Evolutionary conservation across 2,888 invertebrate genomes (phyloP).

Genomic region (Sclerodermus sp.): DNA sequence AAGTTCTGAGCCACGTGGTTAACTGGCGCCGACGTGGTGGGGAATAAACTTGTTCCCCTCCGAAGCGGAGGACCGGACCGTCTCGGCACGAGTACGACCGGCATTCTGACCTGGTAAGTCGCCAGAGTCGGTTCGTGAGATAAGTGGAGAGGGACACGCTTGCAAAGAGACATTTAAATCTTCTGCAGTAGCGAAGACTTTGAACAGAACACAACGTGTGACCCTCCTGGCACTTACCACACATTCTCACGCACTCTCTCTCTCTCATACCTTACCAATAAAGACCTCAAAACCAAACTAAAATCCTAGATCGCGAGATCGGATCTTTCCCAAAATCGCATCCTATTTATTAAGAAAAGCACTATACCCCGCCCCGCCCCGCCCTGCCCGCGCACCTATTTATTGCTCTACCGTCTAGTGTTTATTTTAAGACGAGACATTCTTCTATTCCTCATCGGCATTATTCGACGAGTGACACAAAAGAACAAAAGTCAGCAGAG

Average conservation of each 20-base stretch:
- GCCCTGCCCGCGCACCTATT: neutral
- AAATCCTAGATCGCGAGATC: no score
- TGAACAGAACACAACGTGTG: no score
- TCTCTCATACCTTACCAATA: no score
- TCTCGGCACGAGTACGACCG: slow-evolving; percentile 9
- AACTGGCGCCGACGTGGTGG: slow-evolving; percentile 19
- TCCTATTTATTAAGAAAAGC: slow-evolving; percentile 38
- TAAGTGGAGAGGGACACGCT: slow-evolving; percentile 17
- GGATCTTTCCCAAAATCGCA: no score
- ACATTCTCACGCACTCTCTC: no score
- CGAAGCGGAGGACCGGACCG: neutral
- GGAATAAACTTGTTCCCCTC: slow-evolving; percentile 23
- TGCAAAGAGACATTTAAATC: slow-evolving; percentile 32
- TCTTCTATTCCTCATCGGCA: no score
- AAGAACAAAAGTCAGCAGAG: no score
- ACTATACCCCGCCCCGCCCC: neutral
- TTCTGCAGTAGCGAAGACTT: no score
- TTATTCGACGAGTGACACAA: no score
- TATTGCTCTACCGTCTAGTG: slow-evolving; percentile 18
- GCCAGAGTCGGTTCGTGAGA: slow-evolving; percentile 52
- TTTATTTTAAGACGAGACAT: slow-evolving; percentile 5
- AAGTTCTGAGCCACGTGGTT: slow-evolving; percentile 19
- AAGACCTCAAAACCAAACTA: no score
- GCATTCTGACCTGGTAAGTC: slow-evolving; percentile 56
- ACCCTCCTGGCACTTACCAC: no score